These are phyloP conservation scores for Drosophila ustulata DNA, from an alignment of 2,888 invertebrate genomes.

Conservation along the genomic window DNA sequence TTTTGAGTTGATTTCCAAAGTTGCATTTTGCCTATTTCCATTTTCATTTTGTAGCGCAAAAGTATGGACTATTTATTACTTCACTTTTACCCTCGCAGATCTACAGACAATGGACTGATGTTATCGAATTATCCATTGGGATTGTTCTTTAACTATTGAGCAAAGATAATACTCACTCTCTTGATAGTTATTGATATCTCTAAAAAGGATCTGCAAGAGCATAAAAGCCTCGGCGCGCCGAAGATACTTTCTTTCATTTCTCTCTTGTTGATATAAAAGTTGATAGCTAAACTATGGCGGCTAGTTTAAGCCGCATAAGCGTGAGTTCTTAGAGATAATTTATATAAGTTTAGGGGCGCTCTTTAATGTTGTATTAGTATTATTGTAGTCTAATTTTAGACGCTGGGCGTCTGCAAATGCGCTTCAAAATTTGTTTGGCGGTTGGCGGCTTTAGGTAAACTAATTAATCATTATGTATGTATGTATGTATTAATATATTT, in stretches of 20 bases:
- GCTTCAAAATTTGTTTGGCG: constrained; percentile 78
- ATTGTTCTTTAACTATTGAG: constrained; percentile 1
- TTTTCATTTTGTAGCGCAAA: constrained; percentile 42
- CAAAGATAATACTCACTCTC: constrained; percentile 1
- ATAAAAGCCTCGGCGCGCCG: constrained; percentile 33
- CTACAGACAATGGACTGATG: neutral
- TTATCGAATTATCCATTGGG: neutral
- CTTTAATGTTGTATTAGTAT: constrained; percentile 25
- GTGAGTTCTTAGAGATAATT: constrained; percentile 61
- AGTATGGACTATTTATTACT: constrained; percentile 10
- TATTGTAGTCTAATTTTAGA: constrained; percentile 65
- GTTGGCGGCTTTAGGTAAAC: constrained; percentile 62
- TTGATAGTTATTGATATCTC: neutral
- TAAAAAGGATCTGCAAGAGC: constrained; percentile 31
- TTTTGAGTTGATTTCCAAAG: constrained; percentile 63
- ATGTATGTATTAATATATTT: constrained; percentile 34
- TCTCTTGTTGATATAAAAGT: constrained; percentile 62
- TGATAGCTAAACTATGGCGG: constrained; percentile 66
- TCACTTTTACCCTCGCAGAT: constrained; percentile 22
- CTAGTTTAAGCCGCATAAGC: constrained; percentile 61
- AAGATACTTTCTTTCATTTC: constrained; percentile 16
- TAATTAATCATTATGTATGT: constrained; percentile 49
- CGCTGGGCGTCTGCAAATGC: constrained; percentile 77
- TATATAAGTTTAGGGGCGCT: constrained; percentile 46
- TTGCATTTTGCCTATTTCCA: constrained; percentile 34